Base-by-base conservation (phyloP, 2,888 invertebrate species). In the Eubasilissa splendida region DNA sequence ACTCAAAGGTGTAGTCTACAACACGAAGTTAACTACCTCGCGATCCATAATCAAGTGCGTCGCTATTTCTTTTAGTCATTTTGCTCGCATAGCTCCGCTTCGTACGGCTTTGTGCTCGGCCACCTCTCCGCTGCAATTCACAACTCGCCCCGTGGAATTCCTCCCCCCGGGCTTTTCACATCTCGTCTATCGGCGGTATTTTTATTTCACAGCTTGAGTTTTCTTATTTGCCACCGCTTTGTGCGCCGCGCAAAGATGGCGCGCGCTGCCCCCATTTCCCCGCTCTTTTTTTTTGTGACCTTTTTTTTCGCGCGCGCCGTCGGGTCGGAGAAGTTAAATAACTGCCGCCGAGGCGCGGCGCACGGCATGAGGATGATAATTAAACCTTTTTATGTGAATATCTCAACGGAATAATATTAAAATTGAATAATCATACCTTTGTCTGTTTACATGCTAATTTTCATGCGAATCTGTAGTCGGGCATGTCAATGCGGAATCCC, bases 151-250 rank as follows among this genome's bases (percentile, higher is more conserved):
- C 60, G 77, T 42, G 80, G 82, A 82, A 82, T 82, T 82, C 82
- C 70, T 82, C 77, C 75, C 77, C 59, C 63, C 59, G 68, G 58
- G 56, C 76, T 22, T 58, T 68, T 80, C 80, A 70, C 76, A 74
- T 79, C 77, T n/a, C 63, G 56, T 73, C 77, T 12, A 68, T n/a
- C 53, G 78, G 78, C 80, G 80, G 80, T 82, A 80, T 82, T 80
- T 82, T 82, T 82, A 80, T 82, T 80, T 80, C 79, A 56, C 42
- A 14, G 76, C 71, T 78, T 75, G 58, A 82, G 80, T 82, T 82
- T 82, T 79, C 78, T 78, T 77, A 80, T 80, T 80, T 80, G 68
- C 52, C 52, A 50, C 66, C 50, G 12, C n/a, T 76, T 76, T 60
- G 71, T 70, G 78, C 66, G 65, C 73, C 59, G 53, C 63, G 66